phyloP scores from a whole-genome alignment of 2,113 vertebrate species.

The Misgurnus anguillicaudatus region DNA sequence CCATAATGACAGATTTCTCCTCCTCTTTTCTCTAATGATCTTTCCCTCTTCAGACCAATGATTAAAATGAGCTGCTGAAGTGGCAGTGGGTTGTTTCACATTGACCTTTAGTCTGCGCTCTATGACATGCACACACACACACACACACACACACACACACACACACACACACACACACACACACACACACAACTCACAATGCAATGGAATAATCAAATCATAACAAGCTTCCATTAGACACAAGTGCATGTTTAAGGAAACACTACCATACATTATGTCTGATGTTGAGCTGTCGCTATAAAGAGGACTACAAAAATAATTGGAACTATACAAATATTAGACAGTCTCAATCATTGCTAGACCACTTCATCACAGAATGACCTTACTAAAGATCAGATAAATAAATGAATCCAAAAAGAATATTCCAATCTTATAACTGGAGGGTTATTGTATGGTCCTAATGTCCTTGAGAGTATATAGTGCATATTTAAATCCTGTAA shows the following conservation, averaged over 20 bases:
- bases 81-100: slow-evolving; percentile 41
- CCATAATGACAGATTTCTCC: slow-evolving; percentile 21
- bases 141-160: background rate
- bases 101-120: slow-evolving; percentile 41
- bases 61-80: slow-evolving; percentile 44
- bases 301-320: slow-evolving; percentile 1
- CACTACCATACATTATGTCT: background rate
- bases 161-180: background rate
- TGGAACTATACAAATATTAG: background rate
- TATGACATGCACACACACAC: slow-evolving; percentile 1
- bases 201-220: slow-evolving; percentile 38
- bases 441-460: too few species aligned
- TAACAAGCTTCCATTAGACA: slow-evolving; percentile 33
- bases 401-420: background rate
- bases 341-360: background rate
- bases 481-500: too few species aligned
- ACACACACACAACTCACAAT: background rate
- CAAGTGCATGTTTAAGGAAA: slow-evolving; percentile 5
- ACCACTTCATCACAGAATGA: too few species aligned
- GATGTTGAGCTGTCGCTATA: background rate
- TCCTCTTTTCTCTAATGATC: slow-evolving; percentile 29
- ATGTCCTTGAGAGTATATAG: too few species aligned
- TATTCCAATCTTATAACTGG: too few species aligned
- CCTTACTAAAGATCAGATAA: background rate
- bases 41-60: slow-evolving; percentile 11